Evolutionary conservation across 2,888 invertebrate species (phyloP), one percentile per base, ranked within the genome.

Genomic region (Dysmachus trigonus): DNA sequence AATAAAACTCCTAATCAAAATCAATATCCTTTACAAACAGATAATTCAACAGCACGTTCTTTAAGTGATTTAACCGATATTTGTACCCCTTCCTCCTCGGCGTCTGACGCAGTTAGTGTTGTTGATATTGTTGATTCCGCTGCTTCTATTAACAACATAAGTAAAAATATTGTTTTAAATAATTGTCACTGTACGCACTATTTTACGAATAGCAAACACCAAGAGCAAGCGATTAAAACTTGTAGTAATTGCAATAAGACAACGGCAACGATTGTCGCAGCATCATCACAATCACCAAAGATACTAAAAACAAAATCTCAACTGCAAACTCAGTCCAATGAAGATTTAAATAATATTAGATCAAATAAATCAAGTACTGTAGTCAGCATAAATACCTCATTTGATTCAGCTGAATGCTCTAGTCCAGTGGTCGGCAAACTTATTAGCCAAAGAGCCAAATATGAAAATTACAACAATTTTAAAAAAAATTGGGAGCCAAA

Each of bases 141-240:
- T 82, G 79, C 81, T 81, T 62, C 38, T 53, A 35, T 30, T 79
- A 85, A 74, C 27, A 41, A 77, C 83, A 76, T 30, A 73, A 33
- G 62, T 85, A 76, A 71, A 85, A 83, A 85, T 85, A 85, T 41
- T 84, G 41, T 82, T 85, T 71, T 38, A 85, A 85, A 73, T 85
- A 87, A 83, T 71, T 81, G 35, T 72, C 86, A 82, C 83, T 86
- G 87, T 87, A 86, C 81, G 87, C 87, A 87, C 87, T 81, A 71
- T 86, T 85, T 47, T 85, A 79, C 47, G 31, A 86, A 33, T 85
- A 86, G 85, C 85, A 83, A 82, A 86, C 85, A 87, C 85, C 83
- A 87, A 72, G 30, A 83, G 71, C 83, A 83, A 83, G 27, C 72
- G 18, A 83, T 83, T 10, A 41, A 83, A 72, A 83, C 72, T 72